These are phyloP conservation scores for Microctenopoma lineatum DNA, from an alignment of 2,797 vertebrate genomes.

Conservation along the genomic window DNA sequence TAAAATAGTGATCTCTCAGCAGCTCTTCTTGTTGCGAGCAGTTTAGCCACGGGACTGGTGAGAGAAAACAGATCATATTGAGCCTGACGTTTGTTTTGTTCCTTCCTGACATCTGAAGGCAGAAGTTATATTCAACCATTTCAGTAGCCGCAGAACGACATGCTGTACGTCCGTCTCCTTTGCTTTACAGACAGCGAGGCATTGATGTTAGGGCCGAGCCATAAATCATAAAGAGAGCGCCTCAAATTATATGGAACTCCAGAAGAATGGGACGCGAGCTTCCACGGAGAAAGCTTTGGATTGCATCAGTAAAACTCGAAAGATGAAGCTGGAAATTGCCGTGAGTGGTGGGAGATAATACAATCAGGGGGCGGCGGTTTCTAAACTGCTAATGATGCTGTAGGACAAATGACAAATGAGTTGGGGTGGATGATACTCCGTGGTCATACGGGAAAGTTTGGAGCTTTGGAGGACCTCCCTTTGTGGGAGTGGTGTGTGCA, in stretches of 20 bases:
- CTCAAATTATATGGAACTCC: conserved; percentile 69
- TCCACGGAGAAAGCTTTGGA: conserved; percentile 51
- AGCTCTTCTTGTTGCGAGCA: conserved; percentile 37
- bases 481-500: background rate
- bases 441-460: conserved; percentile 71
- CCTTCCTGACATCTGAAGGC: conserved; percentile 50
- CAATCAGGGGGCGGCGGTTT: conserved; percentile 64
- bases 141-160: conserved; percentile 53
- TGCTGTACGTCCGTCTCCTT: conserved; percentile 40
- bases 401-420: conserved; percentile 75
- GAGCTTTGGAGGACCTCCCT: conserved; percentile 57
- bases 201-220: conserved; percentile 52
- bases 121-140: conserved; percentile 52
- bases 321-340: conserved; percentile 53
- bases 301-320: conserved; percentile 38
- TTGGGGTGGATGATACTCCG: conserved; percentile 81
- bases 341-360: conserved; percentile 71
- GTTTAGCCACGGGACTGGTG: conserved; percentile 25
- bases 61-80: conserved; percentile 66
- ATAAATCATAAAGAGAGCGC: conserved; percentile 70
- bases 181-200: conserved; percentile 54
- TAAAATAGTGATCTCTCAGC: conserved; percentile 57
- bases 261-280: conserved; percentile 44
- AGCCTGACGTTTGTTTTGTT: conserved; percentile 67
- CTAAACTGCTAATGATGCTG: conserved; percentile 75